Base-by-base conservation (phyloP, 2,113 vertebrate genomes). In the Tamias sibiricus region DNA sequence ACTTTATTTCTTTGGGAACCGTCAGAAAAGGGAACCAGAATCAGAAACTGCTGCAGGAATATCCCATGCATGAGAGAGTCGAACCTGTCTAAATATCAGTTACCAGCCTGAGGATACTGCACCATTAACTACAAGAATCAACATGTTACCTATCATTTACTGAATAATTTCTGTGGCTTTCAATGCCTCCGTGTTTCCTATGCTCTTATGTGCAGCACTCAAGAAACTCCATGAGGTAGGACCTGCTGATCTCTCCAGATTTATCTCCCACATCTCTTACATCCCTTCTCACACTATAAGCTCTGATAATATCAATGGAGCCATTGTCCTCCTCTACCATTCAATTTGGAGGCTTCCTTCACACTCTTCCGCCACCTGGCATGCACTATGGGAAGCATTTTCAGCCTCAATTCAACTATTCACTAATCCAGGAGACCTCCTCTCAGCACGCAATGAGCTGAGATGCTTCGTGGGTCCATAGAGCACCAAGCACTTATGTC, bases 41-140 rank as follows among this genome's bases (percentile, higher is more conserved):
- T 64, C n/a, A 47, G 37, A 12, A 75, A 6, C 30, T 26, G 32
- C 13, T 42, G 14, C 22, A 90, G 2, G 0, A 0, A 22, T 47
- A 28, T 52, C 37, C 44, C 30, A 28, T 4, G 26, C 32, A 62
- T 0, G 3, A 44, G 2, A 6, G 52, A 59, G 42, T 74, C 1
- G 9, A 10, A 6, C 40, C 47, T 59, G 8, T 69, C 28, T 40
- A 8, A 37, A 22, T 19, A 35, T 17, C 13, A 28, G 11, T 59
- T 28, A 32, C 10, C 10, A 62, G 1, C 7, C 54, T 84, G 47
- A 69, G 13, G n/a, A 62, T 16, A 17, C 19, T 66, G 13, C 4
- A 42, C 28, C 8, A 13, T 47, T 37, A 83, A 52, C 4, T 57
- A 26, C 26, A 69, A 2, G 74, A 22, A 24, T 44, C 49, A 77